Evolutionary conservation across 2,113 vertebrate species (phyloP), one percentile per base, ranked within the genome.

Genomic region (Oryctolagus cuniculus): DNA sequence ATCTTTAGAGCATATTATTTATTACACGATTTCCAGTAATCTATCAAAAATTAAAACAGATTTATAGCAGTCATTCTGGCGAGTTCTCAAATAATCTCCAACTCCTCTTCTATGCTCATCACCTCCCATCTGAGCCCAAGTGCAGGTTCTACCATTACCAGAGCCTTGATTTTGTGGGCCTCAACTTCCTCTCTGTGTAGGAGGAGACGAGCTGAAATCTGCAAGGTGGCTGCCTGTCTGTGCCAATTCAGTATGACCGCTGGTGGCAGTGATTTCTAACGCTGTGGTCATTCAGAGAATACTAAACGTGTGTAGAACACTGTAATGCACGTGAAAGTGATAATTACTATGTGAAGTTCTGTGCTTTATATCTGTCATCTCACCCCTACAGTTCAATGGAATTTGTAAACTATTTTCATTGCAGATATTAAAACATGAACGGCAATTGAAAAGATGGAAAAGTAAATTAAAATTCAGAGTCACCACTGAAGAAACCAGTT

Each of bases 371-470:
- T 69, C 10, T 83, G 24, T 66, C 12, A 73, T 82, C 79, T 87
- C 34, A 75, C 82, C 16, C 24, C 12, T 87, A 74, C 6, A 87
- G 78, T 87, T 83, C 10, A 29, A 63, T 82, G 64, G 19, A 78
- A 67, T 87, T 92, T 91, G 11, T 80, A 58, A 90, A 80, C 94
- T 83, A 70, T 96, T 96, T 93, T 95, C 24, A 78, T 75, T 89
- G 63, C 90, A 97, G 95, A 21, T 96, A n/a, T 58, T 31, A 67
- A 83, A 92, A 72, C 93, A 96, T 81, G 91, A 97, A 84, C 6
- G 80, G 93, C 90, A 95, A 2, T 36, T 96, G 51, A 86, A 3
- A 89, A 89, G 77, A 66, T 97, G 94, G 96, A 97, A 38, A 92
- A 55, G 0, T 12, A 93, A 15, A 31, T 19, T 93, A 75, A 86